Percentiles rank a stretch among this genome's conserved stretches.
phyloP scores from a whole-genome alignment of 2,113 vertebrate species.

The Chinchilla lanigera region DNA sequence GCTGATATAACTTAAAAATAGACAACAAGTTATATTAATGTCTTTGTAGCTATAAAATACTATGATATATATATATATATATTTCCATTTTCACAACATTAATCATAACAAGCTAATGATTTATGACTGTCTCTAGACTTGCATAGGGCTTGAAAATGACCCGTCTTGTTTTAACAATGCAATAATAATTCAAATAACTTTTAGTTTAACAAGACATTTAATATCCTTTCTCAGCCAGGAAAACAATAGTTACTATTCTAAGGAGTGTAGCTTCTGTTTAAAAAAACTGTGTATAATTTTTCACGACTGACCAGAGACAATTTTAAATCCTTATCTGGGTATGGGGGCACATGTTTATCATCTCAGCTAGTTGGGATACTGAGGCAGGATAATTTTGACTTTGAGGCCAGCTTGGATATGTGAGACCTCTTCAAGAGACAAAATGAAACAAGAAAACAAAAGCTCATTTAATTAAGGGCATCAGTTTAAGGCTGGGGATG shows the following conservation, averaged over 20 bases:
- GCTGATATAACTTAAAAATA: neutral
- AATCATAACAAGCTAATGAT: neutral
- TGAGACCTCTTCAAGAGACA: neutral
- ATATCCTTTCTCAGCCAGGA: neutral
- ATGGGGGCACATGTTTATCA: no score
- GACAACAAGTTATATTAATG: neutral
- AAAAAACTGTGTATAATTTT: neutral
- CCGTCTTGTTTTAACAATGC: neutral
- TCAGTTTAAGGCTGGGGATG: neutral
- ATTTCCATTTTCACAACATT: neutral
- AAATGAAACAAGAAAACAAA: neutral
- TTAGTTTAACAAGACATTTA: neutral
- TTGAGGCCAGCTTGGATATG: neutral
- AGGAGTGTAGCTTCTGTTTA: neutral
- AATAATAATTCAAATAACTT: constrained; percentile 4
- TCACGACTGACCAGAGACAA: neutral
- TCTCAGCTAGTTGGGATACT: neutral
- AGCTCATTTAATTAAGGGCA: neutral
- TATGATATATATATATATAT: neutral
- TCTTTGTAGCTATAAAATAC: neutral
- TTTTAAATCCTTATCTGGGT: neutral
- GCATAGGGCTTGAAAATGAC: neutral
- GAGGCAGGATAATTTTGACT: neutral
- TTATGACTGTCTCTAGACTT: neutral
- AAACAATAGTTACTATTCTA: neutral